These are phyloP conservation scores for Spongia lamella DNA, from an alignment of 37 sponge, comb jelly and placozoan species.

Conservation along the genomic window DNA sequence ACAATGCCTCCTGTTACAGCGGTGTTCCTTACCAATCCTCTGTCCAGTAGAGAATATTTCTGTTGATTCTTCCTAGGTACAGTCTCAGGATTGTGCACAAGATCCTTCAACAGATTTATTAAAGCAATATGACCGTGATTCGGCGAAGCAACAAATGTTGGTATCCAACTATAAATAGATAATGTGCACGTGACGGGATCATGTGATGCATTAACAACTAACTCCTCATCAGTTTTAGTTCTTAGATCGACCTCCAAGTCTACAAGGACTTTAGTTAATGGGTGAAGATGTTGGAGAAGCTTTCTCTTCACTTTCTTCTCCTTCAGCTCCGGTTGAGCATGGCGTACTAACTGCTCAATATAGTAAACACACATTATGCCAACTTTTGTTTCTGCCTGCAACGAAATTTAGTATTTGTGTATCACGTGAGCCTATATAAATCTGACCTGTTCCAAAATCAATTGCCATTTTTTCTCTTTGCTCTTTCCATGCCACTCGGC, in stretches of 20 bases:
- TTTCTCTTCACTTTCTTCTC: conserved; percentile 64
- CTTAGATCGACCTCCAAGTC: conserved; percentile 85
- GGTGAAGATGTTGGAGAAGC: conserved; percentile 61
- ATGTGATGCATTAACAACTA: background rate
- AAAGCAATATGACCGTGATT: conserved; percentile 79
- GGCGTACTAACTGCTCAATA: conserved; percentile 74
- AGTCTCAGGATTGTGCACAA: conserved; percentile 39
- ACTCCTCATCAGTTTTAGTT: conserved; percentile 57
- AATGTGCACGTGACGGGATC: background rate
- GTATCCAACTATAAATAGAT: conserved; percentile 54
- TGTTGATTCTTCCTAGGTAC: conserved; percentile 53
- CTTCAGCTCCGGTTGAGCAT: conserved; percentile 69
- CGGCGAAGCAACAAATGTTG: conserved; percentile 68
- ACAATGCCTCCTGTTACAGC: background rate
- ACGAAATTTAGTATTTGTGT: no score
- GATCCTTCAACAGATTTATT: conserved; percentile 69
- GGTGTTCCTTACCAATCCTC: conserved; percentile 53
- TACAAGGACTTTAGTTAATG: conserved; percentile 50
- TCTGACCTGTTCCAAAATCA: conserved; percentile 72
- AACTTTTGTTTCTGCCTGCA: conserved; percentile 63
- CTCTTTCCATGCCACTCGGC: conserved; percentile 64
- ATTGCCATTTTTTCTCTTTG: conserved; percentile 75
- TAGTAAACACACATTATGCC: conserved; percentile 70
- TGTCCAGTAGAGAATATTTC: conserved; percentile 50
- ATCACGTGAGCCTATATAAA: no score